Percentiles rank a stretch among this genome's conserved stretches.
These are phyloP conservation scores for Chrosomus eos DNA, from an alignment of 2,797 vertebrate genomes.

Conservation along the genomic window DNA sequence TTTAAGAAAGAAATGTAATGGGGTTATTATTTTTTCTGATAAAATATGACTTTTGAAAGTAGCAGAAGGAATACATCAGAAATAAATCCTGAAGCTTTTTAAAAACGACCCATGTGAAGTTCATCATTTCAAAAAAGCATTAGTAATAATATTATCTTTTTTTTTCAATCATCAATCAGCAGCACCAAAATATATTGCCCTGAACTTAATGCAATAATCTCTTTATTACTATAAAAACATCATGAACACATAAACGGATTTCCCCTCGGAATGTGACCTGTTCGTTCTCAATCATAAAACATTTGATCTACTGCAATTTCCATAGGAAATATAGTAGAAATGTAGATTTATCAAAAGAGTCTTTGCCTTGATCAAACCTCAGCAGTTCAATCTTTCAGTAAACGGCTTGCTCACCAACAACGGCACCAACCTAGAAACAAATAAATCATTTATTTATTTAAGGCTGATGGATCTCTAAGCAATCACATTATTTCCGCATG, in stretches of 20 bases:
- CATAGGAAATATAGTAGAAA: constrained; percentile 71
- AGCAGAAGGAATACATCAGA: neutral
- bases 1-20: neutral
- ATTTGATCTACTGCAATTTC: constrained; percentile 63
- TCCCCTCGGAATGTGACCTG: neutral
- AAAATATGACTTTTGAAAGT: neutral
- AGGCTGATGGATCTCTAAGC: too few relatives aligned
- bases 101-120: neutral
- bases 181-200: neutral
- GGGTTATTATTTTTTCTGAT: too few relatives aligned
- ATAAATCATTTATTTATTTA: too few relatives aligned
- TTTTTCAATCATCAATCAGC: neutral
- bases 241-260: neutral
- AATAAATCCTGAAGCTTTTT: neutral
- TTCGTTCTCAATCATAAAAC: constrained; percentile 2
- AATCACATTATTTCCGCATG: too few relatives aligned
- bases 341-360: constrained; percentile 35
- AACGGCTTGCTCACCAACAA: neutral
- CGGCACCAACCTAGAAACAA: neutral
- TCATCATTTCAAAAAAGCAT: neutral
- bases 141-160: neutral
- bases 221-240: constrained; percentile 4
- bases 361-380: neutral
- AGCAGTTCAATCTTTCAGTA: neutral
- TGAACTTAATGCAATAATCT: neutral